Conservation (phyloP, 2,888 invertebrate species). For the Phengaris alcon region DNA sequence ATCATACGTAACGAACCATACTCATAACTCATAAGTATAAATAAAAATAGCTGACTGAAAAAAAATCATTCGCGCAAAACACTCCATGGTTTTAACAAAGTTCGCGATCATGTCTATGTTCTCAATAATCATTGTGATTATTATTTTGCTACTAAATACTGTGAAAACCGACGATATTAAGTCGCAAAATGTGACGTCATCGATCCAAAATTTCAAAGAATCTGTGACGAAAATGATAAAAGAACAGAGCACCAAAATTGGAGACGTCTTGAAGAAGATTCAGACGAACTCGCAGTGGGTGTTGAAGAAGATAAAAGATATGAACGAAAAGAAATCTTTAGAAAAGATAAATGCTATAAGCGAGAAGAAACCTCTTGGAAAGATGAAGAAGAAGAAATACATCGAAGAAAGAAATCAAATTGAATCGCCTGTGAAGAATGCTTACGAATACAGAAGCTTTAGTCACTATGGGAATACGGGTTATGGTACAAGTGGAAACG, state of each 20-base stretch:
- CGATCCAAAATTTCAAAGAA: slow-evolving; percentile 59
- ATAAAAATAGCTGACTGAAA: slow-evolving; percentile 32
- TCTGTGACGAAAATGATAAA: slow-evolving; percentile 60
- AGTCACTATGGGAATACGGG: slow-evolving; percentile 58
- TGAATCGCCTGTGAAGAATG: slow-evolving; percentile 54
- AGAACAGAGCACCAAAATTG: slow-evolving; percentile 66
- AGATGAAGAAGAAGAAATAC: slow-evolving; percentile 31
- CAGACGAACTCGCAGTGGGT: slow-evolving; percentile 64
- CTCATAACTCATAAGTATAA: slow-evolving; percentile 52
- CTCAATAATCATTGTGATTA: slow-evolving; percentile 53
- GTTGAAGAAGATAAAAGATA: slow-evolving; percentile 57
- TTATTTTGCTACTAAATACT: slow-evolving; percentile 52
- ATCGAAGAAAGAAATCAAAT: slow-evolving; percentile 49
- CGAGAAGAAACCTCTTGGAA: slow-evolving; percentile 37
- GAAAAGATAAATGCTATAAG: slow-evolving; percentile 37
- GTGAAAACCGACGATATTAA: slow-evolving; percentile 52
- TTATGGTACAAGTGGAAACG: slow-evolving; percentile 57
- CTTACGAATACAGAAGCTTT: slow-evolving; percentile 54
- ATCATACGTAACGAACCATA: slow-evolving; percentile 57
- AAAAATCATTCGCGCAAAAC: slow-evolving; percentile 38
- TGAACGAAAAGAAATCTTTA: slow-evolving; percentile 43
- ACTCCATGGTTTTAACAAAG: slow-evolving; percentile 56
- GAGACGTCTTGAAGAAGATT: slow-evolving; percentile 60
- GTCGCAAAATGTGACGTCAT: slow-evolving; percentile 42
- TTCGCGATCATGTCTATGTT: slow-evolving; percentile 56